Percentiles rank a stretch among this genome's conserved stretches.
These are phyloP conservation scores for Formica aserva DNA, from an alignment of 2,888 invertebrate species.

Conservation along the genomic window DNA sequence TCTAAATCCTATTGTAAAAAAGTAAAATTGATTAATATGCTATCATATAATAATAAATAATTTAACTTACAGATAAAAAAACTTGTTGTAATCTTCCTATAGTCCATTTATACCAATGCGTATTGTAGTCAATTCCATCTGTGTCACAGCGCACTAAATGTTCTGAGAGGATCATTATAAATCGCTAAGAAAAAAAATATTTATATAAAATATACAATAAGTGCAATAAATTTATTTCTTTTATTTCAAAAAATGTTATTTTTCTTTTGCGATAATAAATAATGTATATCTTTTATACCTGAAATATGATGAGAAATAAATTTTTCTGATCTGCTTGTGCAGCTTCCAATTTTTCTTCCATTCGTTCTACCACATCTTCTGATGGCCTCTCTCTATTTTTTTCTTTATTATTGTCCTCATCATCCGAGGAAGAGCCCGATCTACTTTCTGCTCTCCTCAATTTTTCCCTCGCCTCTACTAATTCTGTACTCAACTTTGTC, in stretches of 20 bases:
- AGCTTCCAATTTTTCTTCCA: constrained; percentile 97
- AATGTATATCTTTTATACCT: constrained; percentile 86
- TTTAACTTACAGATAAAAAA: constrained; percentile 92
- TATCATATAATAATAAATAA: background rate
- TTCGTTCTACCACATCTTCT: constrained; percentile 95
- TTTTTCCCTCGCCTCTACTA: constrained; percentile 94
- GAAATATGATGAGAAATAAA: constrained; percentile 98
- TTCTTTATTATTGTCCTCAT: constrained; percentile 88
- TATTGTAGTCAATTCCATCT: constrained; percentile 96
- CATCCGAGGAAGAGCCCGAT: constrained; percentile 93
- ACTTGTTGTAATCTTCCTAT: constrained; percentile 97
- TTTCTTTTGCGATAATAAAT: background rate
- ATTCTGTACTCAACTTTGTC: constrained; percentile 92
- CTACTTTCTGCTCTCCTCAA: constrained; percentile 93
- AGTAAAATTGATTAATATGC: background rate
- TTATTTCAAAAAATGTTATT: background rate
- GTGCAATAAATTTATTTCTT: background rate
- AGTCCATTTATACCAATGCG: constrained; percentile 98
- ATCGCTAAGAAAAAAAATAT: constrained; percentile 88
- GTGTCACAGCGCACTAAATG: constrained; percentile 97
- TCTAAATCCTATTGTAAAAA: background rate
- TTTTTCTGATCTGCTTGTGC: constrained; percentile 99
- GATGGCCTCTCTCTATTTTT: constrained; percentile 89
- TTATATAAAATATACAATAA: background rate
- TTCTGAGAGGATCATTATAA: constrained; percentile 99